These are phyloP conservation scores for Tokudaia tokunoshimensis DNA, from an alignment of 2,797 vertebrate species.

Conservation along the genomic window DNA sequence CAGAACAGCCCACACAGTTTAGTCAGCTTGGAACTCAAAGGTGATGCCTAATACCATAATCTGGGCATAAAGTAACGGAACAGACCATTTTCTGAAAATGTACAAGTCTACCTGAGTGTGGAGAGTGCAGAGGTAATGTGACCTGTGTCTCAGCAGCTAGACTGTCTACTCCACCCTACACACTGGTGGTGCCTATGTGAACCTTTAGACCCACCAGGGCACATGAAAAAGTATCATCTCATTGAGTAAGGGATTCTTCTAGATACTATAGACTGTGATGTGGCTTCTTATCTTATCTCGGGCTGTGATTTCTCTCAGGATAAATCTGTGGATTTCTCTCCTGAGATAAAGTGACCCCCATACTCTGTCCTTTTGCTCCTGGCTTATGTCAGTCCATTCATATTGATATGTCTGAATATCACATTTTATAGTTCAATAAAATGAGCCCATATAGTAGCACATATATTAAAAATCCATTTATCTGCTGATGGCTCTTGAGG, in stretches of 20 bases:
- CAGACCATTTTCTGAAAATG: constrained; percentile 41
- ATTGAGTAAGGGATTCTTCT: constrained; percentile 12
- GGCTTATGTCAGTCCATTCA: neutral
- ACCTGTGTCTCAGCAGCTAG: neutral
- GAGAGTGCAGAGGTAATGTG: neutral
- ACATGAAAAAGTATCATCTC: constrained; percentile 13
- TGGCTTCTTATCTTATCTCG: neutral
- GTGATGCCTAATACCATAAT: neutral
- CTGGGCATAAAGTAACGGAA: neutral
- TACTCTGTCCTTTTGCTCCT: neutral
- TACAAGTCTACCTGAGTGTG: neutral
- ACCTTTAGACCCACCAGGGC: neutral
- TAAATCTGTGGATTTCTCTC: neutral
- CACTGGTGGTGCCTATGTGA: neutral
- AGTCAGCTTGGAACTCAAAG: neutral
- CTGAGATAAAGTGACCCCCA: neutral
- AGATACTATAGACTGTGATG: neutral
- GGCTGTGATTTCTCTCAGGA: neutral
- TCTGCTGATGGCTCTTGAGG: constrained; percentile 5
- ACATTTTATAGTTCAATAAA: constrained; percentile 13
- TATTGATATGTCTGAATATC: neutral
- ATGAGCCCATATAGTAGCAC: neutral
- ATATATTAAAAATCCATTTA: neutral
- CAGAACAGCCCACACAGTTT: neutral
- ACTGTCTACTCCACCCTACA: neutral